Evolutionary conservation across 2,888 invertebrate species (phyloP), one percentile per base, ranked within the genome.

Genomic region (Dasypogon diadema): DNA sequence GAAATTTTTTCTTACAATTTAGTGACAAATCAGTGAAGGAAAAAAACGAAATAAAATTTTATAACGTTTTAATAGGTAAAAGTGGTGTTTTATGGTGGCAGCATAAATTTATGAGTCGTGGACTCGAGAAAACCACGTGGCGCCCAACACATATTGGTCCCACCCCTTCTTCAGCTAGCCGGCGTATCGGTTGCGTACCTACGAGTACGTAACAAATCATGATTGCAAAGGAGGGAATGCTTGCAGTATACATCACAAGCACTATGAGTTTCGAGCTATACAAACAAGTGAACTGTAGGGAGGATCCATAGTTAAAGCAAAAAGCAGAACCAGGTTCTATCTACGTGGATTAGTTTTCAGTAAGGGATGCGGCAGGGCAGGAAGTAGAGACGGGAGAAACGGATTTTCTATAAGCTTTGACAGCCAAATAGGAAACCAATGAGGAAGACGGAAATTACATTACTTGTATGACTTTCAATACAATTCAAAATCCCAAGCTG

Each of bases 331-430:
- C 2, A 42, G 42, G 8, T 12, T 12, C 12, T 42, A 42, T 10
- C 34, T 30, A 30, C 2, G 42, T 2, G 60, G 60, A 60, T 60
- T 60, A 60, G 60, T 37, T 60, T 37, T 60, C 34, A 24, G n/a
- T 26, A 60, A 60, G 37, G 60, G 60, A 60, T 77, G 79, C 16
- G 54, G 65, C 37, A 65, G 30, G 30, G 74, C 75, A 42, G 70
- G 75, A 42, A 3, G 60, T 81, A 3, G 81, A 81, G 77, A 80
- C 80, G 70, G 48, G 78, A 0, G 54, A 54, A 75, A 78, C 16
- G n/a, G 75, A 65, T 54, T 79, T 72, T 54, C 68, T 78, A 42
- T 78, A 75, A 58, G 78, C 78, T 10, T 77, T 78, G 37, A 51
- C 76, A 14, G 70, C 65, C 21, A 37, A 60, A 74, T 68, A 80